A percentile compares a stretch with the other conserved stretches of the same genome.
These are phyloP conservation scores for Drosophila sp. DNA, from an alignment of 1,140 invertebrate genomes.

Conservation along the genomic window DNA sequence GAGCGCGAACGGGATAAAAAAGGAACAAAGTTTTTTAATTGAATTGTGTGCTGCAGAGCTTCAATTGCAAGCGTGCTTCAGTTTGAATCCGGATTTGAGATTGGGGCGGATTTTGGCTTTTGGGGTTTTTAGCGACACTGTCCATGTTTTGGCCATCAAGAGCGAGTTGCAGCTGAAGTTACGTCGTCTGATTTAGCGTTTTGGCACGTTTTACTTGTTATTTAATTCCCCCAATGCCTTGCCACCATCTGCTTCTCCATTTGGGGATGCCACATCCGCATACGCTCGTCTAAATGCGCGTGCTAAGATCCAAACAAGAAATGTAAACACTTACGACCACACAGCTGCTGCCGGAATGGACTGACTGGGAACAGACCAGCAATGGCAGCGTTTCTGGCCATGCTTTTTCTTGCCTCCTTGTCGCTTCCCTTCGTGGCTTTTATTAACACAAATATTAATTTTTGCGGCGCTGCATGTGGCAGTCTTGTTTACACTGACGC, in stretches of 20 bases:
- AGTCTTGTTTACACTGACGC: slow-evolving; percentile 75
- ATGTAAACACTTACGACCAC: slow-evolving; percentile 81
- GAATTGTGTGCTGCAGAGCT: slow-evolving; percentile 75
- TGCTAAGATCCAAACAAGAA: slow-evolving; percentile 76
- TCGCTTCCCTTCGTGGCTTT: slow-evolving; percentile 49
- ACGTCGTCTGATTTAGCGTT: slow-evolving; percentile 62
- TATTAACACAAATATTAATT: slow-evolving; percentile 83
- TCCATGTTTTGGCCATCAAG: slow-evolving; percentile 23
- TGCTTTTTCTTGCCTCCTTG: slow-evolving; percentile 17
- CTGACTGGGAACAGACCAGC: slow-evolving; percentile 21
- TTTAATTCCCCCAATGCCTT: slow-evolving; percentile 33
- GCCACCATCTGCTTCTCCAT: slow-evolving; percentile 16
- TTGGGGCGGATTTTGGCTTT: slow-evolving; percentile 8
- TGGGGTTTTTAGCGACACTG: slow-evolving; percentile 26
- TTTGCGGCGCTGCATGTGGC: slow-evolving; percentile 77
- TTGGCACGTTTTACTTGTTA: slow-evolving; percentile 73
- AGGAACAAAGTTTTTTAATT: slow-evolving; percentile 71
- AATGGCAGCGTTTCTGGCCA: background rate
- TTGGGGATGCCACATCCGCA: slow-evolving; percentile 23
- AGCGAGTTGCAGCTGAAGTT: slow-evolving; percentile 34
- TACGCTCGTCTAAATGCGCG: slow-evolving; percentile 63
- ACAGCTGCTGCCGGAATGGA: slow-evolving; percentile 65
- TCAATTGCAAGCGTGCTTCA: slow-evolving; percentile 55
- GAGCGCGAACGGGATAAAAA: slow-evolving; percentile 13
- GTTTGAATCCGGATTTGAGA: slow-evolving; percentile 4